Evolutionary conservation across 2,797 vertebrate species (phyloP), one percentile per base, ranked within the genome.

Genomic region (Chromis chromis): DNA sequence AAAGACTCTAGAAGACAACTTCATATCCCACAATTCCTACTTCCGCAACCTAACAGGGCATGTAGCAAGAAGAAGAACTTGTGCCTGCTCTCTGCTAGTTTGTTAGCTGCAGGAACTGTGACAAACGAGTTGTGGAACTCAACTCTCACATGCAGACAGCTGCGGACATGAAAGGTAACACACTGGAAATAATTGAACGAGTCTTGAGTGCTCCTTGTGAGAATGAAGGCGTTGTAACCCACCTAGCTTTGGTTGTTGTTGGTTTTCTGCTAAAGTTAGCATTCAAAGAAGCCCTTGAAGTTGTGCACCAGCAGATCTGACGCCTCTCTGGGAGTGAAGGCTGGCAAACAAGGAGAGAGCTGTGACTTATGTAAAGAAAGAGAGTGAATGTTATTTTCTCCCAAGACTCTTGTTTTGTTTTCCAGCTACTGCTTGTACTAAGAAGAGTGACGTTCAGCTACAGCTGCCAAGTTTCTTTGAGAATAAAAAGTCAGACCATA

Each of bases 1-100:
- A 1, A 6, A 2, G 3, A 1, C n/a, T 42, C 3, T 3, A 1
- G 8, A 6, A 53, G 16, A 55, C 5, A 74, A 92, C 90, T 82
- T 22, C 90, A 90, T 80, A 22, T 88, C 89, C 89, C 87, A 91
- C 9, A 88, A 87, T 85, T 71, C 83, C 6, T 25, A 73, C 75
- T 88, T 90, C 89, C 91, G 86, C 48, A 74, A 61, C 9, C 10
- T 24, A 55, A 10, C 44, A 31, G 63, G 19, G 44, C 33, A 74
- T 48, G 46, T 54, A 25, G 50, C 63, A 14, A 63, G 71, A 74
- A 65, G 49, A 78, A 79, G 59, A 58, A 19, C 50, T 68, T 55
- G 24, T 57, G 55, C 66, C 63, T 8, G 50, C 48, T 77, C 1
- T 1, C 58, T 74, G 74, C 52, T 58, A 54, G 71, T 57, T 75